Percentiles rank a stretch among this genome's conserved stretches.
phyloP scores from a whole-genome alignment of 2,797 vertebrate species.

The Microcaecilia unicolor region DNA sequence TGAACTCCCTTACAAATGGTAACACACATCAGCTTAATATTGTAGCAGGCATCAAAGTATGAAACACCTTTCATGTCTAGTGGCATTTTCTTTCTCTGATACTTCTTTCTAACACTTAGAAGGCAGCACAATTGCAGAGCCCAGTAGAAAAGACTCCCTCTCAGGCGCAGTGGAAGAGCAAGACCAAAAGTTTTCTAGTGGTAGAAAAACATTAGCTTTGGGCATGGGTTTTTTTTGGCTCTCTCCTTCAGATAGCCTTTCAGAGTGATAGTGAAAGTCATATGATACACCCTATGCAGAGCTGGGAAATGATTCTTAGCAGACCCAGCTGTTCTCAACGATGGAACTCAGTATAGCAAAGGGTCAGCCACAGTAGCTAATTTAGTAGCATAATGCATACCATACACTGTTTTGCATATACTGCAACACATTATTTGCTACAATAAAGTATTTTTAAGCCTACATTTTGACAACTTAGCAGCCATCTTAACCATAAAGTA shows the following conservation, averaged over 20 bases:
- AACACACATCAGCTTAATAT: conserved; percentile 4
- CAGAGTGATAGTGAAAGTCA: conserved; percentile 88
- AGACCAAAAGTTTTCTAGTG: conserved; percentile 12
- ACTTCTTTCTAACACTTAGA: too few species aligned
- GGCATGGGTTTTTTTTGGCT: conserved; percentile 58
- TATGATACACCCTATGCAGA: conserved; percentile 74
- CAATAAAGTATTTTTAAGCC: background rate
- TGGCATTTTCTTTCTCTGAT: too few species aligned
- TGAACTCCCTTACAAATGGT: conserved; percentile 14
- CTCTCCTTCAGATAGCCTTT: conserved; percentile 89
- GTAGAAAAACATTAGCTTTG: conserved; percentile 82
- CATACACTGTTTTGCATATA: too few species aligned
- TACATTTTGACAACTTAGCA: too few species aligned
- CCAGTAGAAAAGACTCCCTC: background rate
- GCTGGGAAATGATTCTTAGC: conserved; percentile 78
- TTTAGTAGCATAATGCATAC: conserved; percentile 5
- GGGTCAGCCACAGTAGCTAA: conserved; percentile 23
- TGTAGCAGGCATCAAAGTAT: background rate
- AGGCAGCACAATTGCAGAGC: background rate
- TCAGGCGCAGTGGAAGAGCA: background rate
- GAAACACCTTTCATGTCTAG: background rate
- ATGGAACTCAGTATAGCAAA: conserved; percentile 18
- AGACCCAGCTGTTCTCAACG: conserved; percentile 58
- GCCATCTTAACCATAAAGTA: too few species aligned
- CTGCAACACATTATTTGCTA: too few species aligned